Percentiles rank a stretch among this genome's conserved stretches.
Conservation (phyloP, 2,888 invertebrate genomes). For the Drosophila quasianomalipes region DNA sequence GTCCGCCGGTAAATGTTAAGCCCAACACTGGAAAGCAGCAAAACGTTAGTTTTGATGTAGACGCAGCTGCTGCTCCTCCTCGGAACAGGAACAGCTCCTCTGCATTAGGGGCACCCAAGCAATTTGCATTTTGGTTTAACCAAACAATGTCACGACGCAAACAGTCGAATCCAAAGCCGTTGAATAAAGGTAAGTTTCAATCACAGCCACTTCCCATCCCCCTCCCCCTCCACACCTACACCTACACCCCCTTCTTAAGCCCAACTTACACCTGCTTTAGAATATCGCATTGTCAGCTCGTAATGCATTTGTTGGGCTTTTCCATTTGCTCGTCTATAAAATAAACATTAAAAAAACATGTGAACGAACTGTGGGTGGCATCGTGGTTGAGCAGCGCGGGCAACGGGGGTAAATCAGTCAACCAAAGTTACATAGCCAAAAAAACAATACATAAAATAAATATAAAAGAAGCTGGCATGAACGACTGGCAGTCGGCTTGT, state of each 20-base stretch:
- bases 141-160: constrained; percentile 94
- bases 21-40: constrained; percentile 8
- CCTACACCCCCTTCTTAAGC: neutral
- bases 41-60: constrained; percentile 66
- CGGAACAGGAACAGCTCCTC: constrained; percentile 33
- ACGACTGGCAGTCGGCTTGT: neutral
- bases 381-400: neutral
- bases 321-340: constrained; percentile 13
- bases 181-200: constrained; percentile 90
- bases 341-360: constrained; percentile 47
- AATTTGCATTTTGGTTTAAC: constrained; percentile 55
- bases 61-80: constrained; percentile 30
- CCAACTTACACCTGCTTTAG: constrained; percentile 37
- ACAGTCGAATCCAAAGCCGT: constrained; percentile 97
- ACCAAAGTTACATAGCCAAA: constrained; percentile 16
- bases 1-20: constrained; percentile 67
- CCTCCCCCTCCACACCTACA: neutral
- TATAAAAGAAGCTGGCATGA: neutral
- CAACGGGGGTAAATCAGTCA: neutral
- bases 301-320: constrained; percentile 52
- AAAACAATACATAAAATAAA: constrained; percentile 11
- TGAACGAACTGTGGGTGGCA: constrained; percentile 60
- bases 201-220: neutral
- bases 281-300: constrained; percentile 67
- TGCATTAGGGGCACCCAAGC: constrained; percentile 60